Evolutionary conservation across 1,140 invertebrate genomes (phyloP).

Genomic region (Ceratosolen fusciceps): DNA sequence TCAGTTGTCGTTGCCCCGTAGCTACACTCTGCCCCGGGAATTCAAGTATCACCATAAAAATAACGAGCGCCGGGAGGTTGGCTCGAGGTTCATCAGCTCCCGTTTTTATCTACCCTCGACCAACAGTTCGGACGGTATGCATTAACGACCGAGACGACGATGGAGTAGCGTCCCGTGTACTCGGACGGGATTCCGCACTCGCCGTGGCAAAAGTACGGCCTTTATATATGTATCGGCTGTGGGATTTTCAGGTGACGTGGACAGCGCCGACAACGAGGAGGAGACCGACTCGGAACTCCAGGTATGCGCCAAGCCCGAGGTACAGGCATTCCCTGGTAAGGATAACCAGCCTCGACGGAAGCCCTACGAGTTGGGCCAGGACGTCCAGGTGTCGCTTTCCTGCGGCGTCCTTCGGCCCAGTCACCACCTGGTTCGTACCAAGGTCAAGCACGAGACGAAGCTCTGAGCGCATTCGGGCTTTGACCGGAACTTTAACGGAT

Average conservation of each 20-base stretch:
- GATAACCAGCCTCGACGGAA: conserved; percentile 42
- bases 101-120: conserved; percentile 83
- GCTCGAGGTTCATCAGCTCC: conserved; percentile 71
- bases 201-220: too few relatives aligned
- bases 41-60: conserved; percentile 81
- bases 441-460: conserved; percentile 70
- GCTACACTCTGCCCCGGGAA: conserved; percentile 87
- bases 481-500: conserved; percentile 4
- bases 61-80: conserved; percentile 70
- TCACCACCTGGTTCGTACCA: conserved; percentile 63
- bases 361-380: conserved; percentile 48
- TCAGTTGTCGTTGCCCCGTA: conserved; percentile 83
- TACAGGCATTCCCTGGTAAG: not conserved
- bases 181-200: too few relatives aligned
- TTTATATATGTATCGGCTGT: too few relatives aligned
- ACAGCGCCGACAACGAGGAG: conserved; percentile 77
- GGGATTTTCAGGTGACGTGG: conserved; percentile 77
- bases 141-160: not conserved
- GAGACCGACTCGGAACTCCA: conserved; percentile 61
- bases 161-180: too few relatives aligned
- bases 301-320: not conserved
- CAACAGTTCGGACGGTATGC: conserved; percentile 86
- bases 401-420: conserved; percentile 61
- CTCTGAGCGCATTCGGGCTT: conserved; percentile 53
- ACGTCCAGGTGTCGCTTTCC: conserved; percentile 50